A percentile compares a stretch with the other conserved stretches of the same genome.
Conservation (phyloP, 2,113 vertebrate genomes). For the Stercorarius parasiticus region DNA sequence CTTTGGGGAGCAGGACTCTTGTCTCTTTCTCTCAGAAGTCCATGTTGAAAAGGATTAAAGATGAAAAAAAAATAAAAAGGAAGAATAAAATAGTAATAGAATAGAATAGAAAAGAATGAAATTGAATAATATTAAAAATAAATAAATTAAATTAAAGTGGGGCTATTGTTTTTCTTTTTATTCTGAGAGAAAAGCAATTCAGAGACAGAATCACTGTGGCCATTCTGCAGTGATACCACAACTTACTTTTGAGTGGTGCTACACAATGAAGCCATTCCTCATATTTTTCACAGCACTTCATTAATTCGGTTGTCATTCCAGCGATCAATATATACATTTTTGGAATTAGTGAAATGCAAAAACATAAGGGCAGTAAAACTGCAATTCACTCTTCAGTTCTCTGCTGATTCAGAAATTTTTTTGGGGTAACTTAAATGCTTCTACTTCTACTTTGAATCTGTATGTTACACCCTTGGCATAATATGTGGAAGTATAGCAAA, state of each 20-base stretch:
- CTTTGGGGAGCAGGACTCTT: neutral
- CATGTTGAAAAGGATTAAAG: neutral
- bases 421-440: neutral
- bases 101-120: neutral
- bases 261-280: neutral
- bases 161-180: neutral
- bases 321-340: neutral
- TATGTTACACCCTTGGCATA: neutral
- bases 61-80: fast-evolving
- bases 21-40: neutral
- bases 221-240: neutral
- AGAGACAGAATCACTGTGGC: neutral
- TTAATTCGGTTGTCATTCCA: neutral
- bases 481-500: neutral
- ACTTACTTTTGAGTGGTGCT: neutral
- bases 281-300: neutral
- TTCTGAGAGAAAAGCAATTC: neutral
- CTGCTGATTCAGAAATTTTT: neutral
- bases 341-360: neutral
- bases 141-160: neutral
- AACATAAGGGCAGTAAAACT: neutral
- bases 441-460: neutral
- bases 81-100: neutral
- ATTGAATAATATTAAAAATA: neutral
- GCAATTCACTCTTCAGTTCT: neutral